Conservation (phyloP, 2,888 invertebrate genomes). For the Phengaris arion region DNA sequence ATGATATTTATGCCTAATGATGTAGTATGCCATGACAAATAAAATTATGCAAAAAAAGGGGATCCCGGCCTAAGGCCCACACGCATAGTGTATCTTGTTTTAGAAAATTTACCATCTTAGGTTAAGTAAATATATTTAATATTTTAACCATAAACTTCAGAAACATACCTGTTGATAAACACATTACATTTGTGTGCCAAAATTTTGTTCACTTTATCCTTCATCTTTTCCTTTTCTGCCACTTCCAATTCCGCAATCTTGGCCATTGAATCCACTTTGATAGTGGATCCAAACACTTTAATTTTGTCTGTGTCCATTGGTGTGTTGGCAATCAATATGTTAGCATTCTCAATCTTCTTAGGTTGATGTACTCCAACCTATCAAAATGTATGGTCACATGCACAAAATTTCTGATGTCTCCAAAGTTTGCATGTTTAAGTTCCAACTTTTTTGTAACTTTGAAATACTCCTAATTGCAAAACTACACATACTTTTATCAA, state of each 20-base stretch:
- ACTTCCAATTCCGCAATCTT: conserved; percentile 98
- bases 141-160: background rate
- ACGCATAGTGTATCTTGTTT: too few species aligned
- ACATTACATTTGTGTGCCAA: conserved; percentile 96
- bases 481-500: too few species aligned
- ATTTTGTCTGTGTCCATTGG: conserved; percentile 99
- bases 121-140: background rate
- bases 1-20: too few species aligned
- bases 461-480: too few species aligned
- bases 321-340: conserved; percentile 98
- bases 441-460: too few species aligned
- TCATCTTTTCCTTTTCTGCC: conserved; percentile 99
- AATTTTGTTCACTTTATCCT: conserved; percentile 98
- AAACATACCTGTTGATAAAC: conserved; percentile 92
- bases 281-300: conserved; percentile 98
- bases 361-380: conserved; percentile 97
- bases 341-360: conserved; percentile 95
- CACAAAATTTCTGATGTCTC: too few species aligned
- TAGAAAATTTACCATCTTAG: background rate
- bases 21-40: too few species aligned
- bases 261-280: conserved; percentile 93
- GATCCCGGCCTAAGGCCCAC: too few species aligned
- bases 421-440: too few species aligned
- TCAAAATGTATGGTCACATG: conserved; percentile 29
- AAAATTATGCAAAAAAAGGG: too few species aligned